phyloP scores from a whole-genome alignment of 2,888 invertebrate species.

The Lasius platythorax region DNA sequence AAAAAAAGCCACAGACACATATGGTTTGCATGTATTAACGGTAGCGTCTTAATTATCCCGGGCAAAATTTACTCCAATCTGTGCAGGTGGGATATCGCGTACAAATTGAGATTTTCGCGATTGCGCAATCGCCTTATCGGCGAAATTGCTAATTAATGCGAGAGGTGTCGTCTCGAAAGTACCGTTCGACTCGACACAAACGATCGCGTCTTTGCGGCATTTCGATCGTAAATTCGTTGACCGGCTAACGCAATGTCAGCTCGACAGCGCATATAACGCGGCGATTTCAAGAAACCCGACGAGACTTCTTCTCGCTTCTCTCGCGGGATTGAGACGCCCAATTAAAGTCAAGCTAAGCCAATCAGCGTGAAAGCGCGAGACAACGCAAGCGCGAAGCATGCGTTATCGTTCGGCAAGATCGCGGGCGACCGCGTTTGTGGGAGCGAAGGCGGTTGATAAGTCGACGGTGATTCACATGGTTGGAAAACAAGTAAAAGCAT shows the following conservation, averaged over 20 bases:
- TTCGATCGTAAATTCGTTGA: constrained; percentile 26
- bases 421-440: constrained; percentile 68
- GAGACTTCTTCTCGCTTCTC: constrained; percentile 35
- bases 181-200: neutral
- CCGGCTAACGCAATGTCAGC: neutral
- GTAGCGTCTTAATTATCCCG: constrained; percentile 6
- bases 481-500: constrained; percentile 20
- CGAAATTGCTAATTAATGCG: constrained; percentile 30
- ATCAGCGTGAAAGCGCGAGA: constrained; percentile 67
- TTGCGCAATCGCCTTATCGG: constrained; percentile 29
- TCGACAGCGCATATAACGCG: neutral
- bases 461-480: constrained; percentile 35
- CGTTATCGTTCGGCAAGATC: constrained; percentile 70
- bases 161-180: neutral
- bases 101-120: neutral
- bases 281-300: constrained; percentile 12
- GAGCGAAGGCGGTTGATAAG: constrained; percentile 71
- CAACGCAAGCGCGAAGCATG: constrained; percentile 64
- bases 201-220: neutral
- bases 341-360: constrained; percentile 64
- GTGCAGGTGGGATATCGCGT: neutral
- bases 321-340: constrained; percentile 54
- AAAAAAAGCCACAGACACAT: neutral
- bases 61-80: constrained; percentile 20
- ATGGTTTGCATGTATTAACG: constrained; percentile 1